These are phyloP conservation scores for Blastobasis lacticolella DNA, from an alignment of 2,888 invertebrate genomes.

Conservation along the genomic window DNA sequence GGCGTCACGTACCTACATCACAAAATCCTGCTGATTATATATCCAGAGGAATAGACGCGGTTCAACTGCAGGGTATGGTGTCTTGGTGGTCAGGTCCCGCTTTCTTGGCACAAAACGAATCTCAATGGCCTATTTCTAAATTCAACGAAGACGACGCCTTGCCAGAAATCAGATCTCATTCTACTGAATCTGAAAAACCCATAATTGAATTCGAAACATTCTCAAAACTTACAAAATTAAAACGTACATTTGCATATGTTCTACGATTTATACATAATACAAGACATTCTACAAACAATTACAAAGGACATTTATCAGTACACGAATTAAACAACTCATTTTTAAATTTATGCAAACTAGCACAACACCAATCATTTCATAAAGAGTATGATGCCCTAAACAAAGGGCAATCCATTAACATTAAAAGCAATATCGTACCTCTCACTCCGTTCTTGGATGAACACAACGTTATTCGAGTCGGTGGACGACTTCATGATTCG, in stretches of 20 bases:
- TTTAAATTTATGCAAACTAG: background rate
- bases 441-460: conserved; percentile 2
- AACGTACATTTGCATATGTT: conserved; percentile 8
- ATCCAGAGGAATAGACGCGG: conserved; percentile 5
- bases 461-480: background rate
- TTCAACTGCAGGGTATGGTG: background rate
- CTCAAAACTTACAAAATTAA: conserved; percentile 5
- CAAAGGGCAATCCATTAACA: background rate
- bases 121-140: background rate
- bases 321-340: background rate
- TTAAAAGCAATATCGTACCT: background rate
- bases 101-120: background rate
- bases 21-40: conserved; percentile 11
- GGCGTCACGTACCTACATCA: conserved; percentile 11
- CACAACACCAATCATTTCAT: conserved; percentile 1
- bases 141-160: background rate
- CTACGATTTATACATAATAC: background rate
- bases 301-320: background rate
- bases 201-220: conserved; percentile 4
- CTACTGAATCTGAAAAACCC: background rate
- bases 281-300: background rate
- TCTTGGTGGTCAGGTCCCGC: conserved; percentile 3
- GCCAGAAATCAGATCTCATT: background rate
- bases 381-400: background rate
- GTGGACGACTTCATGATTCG: background rate